Conservation (phyloP, 2,888 invertebrate genomes). For the Isotomurus palustris region DNA sequence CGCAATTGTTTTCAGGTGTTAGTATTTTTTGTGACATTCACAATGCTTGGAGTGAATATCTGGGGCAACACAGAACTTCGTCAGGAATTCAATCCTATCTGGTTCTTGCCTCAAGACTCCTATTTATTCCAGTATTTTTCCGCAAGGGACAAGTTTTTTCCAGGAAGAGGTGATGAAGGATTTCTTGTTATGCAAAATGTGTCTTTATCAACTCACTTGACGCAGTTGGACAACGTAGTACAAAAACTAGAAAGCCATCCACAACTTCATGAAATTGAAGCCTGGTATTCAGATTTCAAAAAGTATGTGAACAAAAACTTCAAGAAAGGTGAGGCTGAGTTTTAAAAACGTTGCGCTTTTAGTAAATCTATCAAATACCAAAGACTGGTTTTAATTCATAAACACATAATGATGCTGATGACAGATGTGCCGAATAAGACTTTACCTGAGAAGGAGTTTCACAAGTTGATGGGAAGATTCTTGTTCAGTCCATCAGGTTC, state of each 20-base stretch:
- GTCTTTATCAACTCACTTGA: conserved; percentile 27
- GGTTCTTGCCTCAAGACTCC: conserved; percentile 51
- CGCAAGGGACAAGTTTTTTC: conserved; percentile 48
- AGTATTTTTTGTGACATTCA: conserved; percentile 47
- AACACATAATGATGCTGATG: conserved; percentile 6
- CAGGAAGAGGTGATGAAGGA: conserved; percentile 48
- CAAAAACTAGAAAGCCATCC: conserved; percentile 22
- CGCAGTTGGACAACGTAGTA: conserved; percentile 29
- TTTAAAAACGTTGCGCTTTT: not conserved
- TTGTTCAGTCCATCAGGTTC: conserved; percentile 65
- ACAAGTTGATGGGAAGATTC: conserved; percentile 63
- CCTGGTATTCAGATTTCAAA: conserved; percentile 41
- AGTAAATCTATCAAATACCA: too few relatives aligned
- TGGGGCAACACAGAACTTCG: conserved; percentile 49
- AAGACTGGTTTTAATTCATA: too few relatives aligned
- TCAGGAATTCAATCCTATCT: conserved; percentile 51
- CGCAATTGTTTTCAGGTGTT: conserved; percentile 45
- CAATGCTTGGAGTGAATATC: conserved; percentile 47
- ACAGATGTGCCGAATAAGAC: conserved; percentile 46
- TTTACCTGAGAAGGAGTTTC: conserved; percentile 58
- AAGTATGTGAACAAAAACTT: conserved; percentile 37
- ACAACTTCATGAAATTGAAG: conserved; percentile 33
- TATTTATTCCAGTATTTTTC: conserved; percentile 49
- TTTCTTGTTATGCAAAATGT: conserved; percentile 34
- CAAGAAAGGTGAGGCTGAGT: conserved; percentile 16